Evolutionary conservation across 2,888 invertebrate genomes (phyloP), one percentile per base, ranked within the genome.

Genomic region (Drosophila barbarae): DNA sequence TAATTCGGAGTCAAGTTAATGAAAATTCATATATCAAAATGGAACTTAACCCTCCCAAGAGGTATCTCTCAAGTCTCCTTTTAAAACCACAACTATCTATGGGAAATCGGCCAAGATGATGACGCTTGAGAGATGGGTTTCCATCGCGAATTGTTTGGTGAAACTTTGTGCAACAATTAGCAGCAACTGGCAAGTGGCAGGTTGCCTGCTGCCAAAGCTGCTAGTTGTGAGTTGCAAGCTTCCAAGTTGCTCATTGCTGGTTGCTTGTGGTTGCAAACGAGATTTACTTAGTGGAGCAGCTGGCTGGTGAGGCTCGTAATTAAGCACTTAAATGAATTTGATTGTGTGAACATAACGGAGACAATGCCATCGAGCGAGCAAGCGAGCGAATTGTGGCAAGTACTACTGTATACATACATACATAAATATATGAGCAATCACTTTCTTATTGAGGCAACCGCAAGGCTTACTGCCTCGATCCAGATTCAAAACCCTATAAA

Each of bases 301-400:
- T 57, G 73, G 56, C 44, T 12, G 71, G 71, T 60, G 74, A 66
- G 61, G 71, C 65, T 69, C 71, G 74, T 85, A 85, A 85, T 84
- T 77, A 85, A 80, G 84, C 80, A 78, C 76, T 85, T 85, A 85
- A 85, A 85, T 84, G 78, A 80, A 85, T 85, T 84, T 82, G 85
- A 85, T 85, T 85, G 85, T 85, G 85, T 76, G 85, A 85, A 85
- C 68, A 39, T 10, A 39, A 10, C 18, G 57, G 76, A 78, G 76
- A 84, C 84, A 81, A 84, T 82, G 66, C 61, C 59, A 30, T 21
- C 13, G 18, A 18, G 21, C 18, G 18, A 18, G 21, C 13, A 0
- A 21, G 21, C 21, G 35, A 53, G 21, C 21, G 35, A 53, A 23
- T 36, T 35, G 10, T 18, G 28, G 26, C n/a, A 18, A 54, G 32